Percentiles rank a stretch among this genome's conserved stretches.
Evolutionary conservation across 2,113 vertebrate species (phyloP).

Genomic region (Enhydra lutris): DNA sequence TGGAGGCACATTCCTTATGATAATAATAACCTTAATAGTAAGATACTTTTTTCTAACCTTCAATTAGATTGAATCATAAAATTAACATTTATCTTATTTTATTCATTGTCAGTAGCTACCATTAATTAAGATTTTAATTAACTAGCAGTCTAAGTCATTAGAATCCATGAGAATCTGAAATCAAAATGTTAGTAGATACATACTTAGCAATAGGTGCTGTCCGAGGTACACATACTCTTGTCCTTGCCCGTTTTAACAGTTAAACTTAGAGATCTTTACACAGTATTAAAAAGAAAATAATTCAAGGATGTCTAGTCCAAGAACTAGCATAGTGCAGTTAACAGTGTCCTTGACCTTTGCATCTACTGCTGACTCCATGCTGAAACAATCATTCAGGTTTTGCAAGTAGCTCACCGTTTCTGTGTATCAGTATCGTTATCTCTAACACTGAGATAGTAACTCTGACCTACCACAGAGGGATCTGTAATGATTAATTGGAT

Average conservation of each 20-base stretch:
- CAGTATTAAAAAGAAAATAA: neutral
- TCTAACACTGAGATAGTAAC: conserved; percentile 35
- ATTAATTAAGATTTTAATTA: conserved; percentile 56
- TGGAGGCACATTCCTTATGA: neutral
- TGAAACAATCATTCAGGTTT: neutral
- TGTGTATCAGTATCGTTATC: neutral
- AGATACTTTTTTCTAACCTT: neutral
- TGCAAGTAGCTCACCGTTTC: neutral
- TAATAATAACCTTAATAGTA: neutral
- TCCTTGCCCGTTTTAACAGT: neutral
- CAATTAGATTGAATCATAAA: conserved; percentile 27
- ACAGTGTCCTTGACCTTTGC: neutral
- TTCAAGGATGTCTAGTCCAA: neutral
- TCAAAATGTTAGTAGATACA: neutral
- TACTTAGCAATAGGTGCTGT: neutral
- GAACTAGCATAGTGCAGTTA: neutral
- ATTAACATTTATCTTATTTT: conserved; percentile 52
- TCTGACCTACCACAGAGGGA: conserved; percentile 11
- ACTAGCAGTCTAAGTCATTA: neutral
- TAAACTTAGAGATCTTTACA: neutral
- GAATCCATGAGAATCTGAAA: neutral
- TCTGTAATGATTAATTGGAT: conserved; percentile 62
- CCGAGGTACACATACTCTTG: neutral
- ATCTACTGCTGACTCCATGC: neutral
- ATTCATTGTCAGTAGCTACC: neutral